Percentiles rank a stretch among this genome's conserved stretches.
Conservation (phyloP, 2,888 invertebrate species). For the Pseudococcus jackbeardsleyi region DNA sequence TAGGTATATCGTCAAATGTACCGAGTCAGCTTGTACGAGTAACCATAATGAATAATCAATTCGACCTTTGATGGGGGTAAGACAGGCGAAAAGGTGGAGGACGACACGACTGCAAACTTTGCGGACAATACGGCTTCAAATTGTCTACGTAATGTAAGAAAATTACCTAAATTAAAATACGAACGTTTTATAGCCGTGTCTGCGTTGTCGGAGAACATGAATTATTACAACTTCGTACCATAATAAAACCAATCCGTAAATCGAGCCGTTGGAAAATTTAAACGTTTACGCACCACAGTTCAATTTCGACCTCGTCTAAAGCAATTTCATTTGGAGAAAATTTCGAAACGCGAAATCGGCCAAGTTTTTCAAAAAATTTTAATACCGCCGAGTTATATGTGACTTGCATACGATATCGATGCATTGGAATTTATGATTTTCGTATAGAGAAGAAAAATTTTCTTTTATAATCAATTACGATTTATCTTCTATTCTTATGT, state of each 20-base stretch:
- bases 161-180: slow-evolving; percentile 35
- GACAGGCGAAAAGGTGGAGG: neutral
- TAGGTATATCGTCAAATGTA: neutral
- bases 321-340: neutral
- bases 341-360: neutral
- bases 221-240: slow-evolving; percentile 7
- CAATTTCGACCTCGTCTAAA: neutral
- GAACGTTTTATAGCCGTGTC: neutral
- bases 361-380: neutral
- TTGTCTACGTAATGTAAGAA: neutral
- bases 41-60: neutral
- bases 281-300: neutral
- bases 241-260: neutral
- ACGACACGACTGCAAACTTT: neutral
- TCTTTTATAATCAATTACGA: neutral
- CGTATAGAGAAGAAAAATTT: neutral
- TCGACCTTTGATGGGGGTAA: neutral
- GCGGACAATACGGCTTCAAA: slow-evolving; percentile 3
- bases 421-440: neutral
- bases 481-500: no score
- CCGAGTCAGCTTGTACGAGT: slow-evolving; percentile 12
- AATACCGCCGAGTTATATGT: neutral
- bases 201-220: slow-evolving; percentile 4
- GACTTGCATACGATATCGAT: neutral
- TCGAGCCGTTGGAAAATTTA: neutral